These are phyloP conservation scores for Urocitellus parryii DNA, from an alignment of 2,113 vertebrate species.

Conservation along the genomic window DNA sequence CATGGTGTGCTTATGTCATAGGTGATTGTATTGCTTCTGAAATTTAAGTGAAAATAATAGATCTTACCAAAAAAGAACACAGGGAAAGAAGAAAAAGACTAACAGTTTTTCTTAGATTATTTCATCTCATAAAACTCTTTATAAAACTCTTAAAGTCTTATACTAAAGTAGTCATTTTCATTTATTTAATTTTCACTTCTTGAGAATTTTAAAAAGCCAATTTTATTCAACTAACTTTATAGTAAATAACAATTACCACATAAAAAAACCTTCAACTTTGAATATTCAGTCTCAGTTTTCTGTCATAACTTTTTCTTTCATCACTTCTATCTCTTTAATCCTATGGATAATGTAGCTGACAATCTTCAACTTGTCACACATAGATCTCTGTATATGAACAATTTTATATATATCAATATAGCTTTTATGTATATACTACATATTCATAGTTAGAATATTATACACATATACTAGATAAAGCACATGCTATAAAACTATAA, in stretches of 20 bases:
- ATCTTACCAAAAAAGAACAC: not conserved
- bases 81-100: not conserved
- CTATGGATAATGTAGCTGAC: not conserved
- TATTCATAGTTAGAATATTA: not conserved
- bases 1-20: not conserved
- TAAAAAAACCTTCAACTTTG: not conserved
- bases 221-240: conserved; percentile 41
- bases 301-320: not conserved
- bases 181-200: not conserved
- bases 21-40: not conserved
- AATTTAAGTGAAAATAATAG: not conserved
- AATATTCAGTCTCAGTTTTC: not conserved
- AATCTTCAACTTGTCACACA: not conserved
- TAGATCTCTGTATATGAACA: not conserved
- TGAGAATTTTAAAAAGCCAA: not conserved
- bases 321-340: not conserved
- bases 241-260: not conserved
- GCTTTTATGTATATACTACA: too few relatives aligned
- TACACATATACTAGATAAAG: not conserved
- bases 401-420: not conserved
- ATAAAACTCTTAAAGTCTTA: not conserved
- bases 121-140: not conserved
- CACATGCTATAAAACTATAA: not conserved
- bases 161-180: not conserved
- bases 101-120: not conserved